Conservation (phyloP, 1,140 invertebrate species). For the Stegodyphus mimosarum region DNA sequence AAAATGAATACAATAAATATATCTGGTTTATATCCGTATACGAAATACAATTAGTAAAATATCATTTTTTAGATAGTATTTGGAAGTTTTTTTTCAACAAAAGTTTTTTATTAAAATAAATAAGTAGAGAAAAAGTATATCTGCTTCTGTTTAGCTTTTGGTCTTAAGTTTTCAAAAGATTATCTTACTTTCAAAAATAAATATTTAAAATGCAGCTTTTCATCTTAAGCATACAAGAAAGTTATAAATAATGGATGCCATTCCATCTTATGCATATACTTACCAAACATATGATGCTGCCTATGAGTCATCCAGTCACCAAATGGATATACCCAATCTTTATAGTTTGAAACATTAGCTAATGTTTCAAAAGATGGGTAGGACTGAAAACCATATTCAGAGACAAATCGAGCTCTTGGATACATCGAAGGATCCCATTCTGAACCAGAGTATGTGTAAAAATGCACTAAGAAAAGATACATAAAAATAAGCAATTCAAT, state of each 20-base stretch:
- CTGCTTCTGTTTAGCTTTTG: too few relatives aligned
- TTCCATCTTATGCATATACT: conserved; percentile 64
- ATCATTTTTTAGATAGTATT: too few relatives aligned
- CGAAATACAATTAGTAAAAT: too few relatives aligned
- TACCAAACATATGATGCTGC: conserved; percentile 84
- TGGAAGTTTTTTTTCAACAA: too few relatives aligned
- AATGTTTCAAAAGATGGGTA: conserved; percentile 79
- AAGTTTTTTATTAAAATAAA: too few relatives aligned
- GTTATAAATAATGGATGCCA: not conserved
- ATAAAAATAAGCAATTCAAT: not conserved
- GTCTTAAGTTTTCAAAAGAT: too few relatives aligned
- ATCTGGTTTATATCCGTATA: too few relatives aligned
- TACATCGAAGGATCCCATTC: conserved; percentile 83
- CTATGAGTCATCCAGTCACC: conserved; percentile 76
- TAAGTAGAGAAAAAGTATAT: too few relatives aligned
- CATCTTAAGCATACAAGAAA: not conserved
- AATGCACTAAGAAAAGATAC: conserved; percentile 58
- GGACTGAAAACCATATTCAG: conserved; percentile 96
- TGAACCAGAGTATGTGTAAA: conserved; percentile 79
- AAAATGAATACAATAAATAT: too few relatives aligned
- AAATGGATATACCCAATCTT: conserved; percentile 76
- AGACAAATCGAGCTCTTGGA: conserved; percentile 86
- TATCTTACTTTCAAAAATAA: too few relatives aligned
- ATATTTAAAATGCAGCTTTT: too few relatives aligned
- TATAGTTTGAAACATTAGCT: conserved; percentile 70